Evolutionary conservation across 1,140 invertebrate species (phyloP), one percentile per base, ranked within the genome.

Genomic region (Drosophila kohkoa): DNA sequence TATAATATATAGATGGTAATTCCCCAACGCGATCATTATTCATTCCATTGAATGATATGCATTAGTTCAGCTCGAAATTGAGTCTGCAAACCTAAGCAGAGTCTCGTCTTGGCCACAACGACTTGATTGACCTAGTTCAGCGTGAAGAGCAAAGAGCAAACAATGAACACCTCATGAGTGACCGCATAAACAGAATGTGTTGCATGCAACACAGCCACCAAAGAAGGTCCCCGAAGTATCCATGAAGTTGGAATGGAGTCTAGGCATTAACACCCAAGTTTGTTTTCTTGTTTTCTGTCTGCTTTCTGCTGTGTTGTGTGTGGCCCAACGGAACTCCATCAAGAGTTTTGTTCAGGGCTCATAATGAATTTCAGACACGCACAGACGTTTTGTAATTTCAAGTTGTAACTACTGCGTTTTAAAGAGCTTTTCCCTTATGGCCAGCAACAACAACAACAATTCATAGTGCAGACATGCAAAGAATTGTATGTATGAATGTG

Each of bases 321-420:
- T 73, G 72, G 71, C 54, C 46, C 46, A 46, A 67, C 64, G 70
- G 64, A 73, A 73, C 70, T 73, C 30, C 58, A 62, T 74, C 51
- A 71, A 72, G 72, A 58, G 52, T 55, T 59, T 58, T 58, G 59
- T 69, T 28, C 15, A 16, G 52, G 6, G 59, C 71, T 71, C 72
- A 91, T 91, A 91, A 91, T 91, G 88, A 88, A 91, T 91, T 91
- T 88, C 58, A 75, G 86, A 80, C 88, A 91, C 88, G 88, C 88
- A 91, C 78, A 88, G 82, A 88, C 88, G 89, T 91, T 91, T 91
- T 91, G 88, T 90, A 90, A 83, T 83, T 89, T 91, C 64, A 71
- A 86, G 71, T 89, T 82, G 82, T 86, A 86, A 79, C 79, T 86
- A 77, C 82, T 78, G 67, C 68, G 78, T 77, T 88, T 86, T 86